phyloP scores from a whole-genome alignment of 2,113 vertebrate species.

The Hoplias malabaricus region DNA sequence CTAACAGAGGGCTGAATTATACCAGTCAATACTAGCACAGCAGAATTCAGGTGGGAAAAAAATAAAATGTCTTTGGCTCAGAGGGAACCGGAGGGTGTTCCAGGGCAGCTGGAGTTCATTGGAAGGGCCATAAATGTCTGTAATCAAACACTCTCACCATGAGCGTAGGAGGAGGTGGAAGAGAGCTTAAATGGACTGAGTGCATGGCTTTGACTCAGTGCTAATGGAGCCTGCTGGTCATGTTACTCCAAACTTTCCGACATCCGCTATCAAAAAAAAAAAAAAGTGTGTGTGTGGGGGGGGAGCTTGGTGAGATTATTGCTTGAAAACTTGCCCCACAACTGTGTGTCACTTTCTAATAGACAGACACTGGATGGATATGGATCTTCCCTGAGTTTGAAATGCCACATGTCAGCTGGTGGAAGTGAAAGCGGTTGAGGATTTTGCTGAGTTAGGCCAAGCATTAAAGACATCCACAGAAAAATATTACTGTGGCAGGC shows the following conservation, averaged over 20 bases:
- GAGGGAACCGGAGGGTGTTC: constrained; percentile 2
- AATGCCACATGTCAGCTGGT: neutral
- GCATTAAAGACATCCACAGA: no score
- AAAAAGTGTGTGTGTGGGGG: neutral
- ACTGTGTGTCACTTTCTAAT: neutral
- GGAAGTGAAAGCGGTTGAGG: neutral
- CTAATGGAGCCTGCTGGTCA: constrained; percentile 11
- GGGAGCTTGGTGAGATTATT: neutral
- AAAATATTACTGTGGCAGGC: neutral
- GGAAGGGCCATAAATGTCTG: constrained; percentile 3
- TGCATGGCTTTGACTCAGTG: neutral
- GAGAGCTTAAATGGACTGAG: constrained; percentile 14
- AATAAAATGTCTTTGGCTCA: neutral
- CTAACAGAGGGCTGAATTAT: neutral
- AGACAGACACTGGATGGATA: neutral
- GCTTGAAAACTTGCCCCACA: neutral
- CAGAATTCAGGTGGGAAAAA: neutral
- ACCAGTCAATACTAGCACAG: neutral
- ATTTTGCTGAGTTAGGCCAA: neutral
- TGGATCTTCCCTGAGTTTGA: neutral
- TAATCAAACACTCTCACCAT: constrained; percentile 34
- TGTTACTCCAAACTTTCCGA: constrained; percentile 7
- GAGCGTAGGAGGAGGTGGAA: constrained; percentile 11
- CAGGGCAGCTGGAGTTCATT: constrained; percentile 4
- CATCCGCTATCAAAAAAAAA: neutral